Percentiles rank a stretch among this genome's conserved stretches.
phyloP scores from a whole-genome alignment of 2,888 invertebrate genomes.

The Idaea biselata region DNA sequence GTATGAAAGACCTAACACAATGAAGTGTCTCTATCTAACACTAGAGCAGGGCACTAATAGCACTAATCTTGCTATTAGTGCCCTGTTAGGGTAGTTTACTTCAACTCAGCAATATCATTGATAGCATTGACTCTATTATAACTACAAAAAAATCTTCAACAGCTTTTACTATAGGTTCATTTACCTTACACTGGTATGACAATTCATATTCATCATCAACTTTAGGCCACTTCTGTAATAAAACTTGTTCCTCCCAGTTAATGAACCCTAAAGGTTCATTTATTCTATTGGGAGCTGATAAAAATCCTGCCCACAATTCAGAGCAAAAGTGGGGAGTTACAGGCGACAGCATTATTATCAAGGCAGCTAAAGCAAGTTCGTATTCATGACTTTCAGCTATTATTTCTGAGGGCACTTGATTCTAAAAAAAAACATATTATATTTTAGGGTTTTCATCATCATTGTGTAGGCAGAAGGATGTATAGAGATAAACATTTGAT shows the following conservation, averaged over 20 bases:
- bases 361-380: conserved; percentile 88
- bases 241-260: conserved; percentile 84
- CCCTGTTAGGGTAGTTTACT: not conserved
- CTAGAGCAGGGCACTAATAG: not conserved
- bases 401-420: conserved; percentile 82
- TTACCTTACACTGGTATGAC: conserved; percentile 83
- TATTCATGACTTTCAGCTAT: conserved; percentile 85
- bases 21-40: too few relatives aligned
- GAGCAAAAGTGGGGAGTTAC: conserved; percentile 95
- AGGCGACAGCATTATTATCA: conserved; percentile 92
- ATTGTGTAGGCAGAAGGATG: not conserved
- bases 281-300: conserved; percentile 82
- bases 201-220: conserved; percentile 85
- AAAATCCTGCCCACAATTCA: conserved; percentile 92
- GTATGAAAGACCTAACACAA: not conserved
- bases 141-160: not conserved
- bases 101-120: not conserved
- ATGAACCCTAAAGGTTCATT: conserved; percentile 73
- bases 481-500: too few relatives aligned
- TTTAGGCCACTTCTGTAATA: conserved; percentile 89
- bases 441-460: not conserved
- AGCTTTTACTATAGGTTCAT: conserved; percentile 27
- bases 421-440: conserved; percentile 46
- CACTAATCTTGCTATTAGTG: not conserved
- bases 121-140: not conserved